These are phyloP conservation scores for Eidolon dupreanum DNA, from an alignment of 2,797 vertebrate genomes.

Conservation along the genomic window DNA sequence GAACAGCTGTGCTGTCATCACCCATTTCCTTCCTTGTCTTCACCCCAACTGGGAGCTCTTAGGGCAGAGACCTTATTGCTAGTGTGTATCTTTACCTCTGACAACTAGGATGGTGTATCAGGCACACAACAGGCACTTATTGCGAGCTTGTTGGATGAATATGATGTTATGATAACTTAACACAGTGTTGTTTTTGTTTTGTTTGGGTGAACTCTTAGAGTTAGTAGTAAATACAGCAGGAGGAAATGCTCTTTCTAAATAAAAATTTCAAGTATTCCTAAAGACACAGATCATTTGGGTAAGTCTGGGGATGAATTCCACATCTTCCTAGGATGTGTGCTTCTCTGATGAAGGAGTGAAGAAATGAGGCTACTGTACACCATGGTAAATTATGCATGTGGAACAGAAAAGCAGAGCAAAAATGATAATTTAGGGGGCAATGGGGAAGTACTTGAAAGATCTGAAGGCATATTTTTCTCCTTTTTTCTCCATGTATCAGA, in stretches of 20 bases:
- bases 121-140: not conserved
- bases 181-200: not conserved
- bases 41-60: not conserved
- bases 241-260: slow-evolving; percentile 31
- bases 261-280: not conserved
- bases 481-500: slow-evolving; percentile 60
- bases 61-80: not conserved
- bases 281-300: not conserved
- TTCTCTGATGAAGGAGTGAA: slow-evolving; percentile 54
- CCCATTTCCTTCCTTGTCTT: not conserved
- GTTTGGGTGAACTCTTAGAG: slow-evolving; percentile 29
- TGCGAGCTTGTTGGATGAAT: not conserved
- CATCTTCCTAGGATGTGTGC: not conserved
- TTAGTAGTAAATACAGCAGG: not conserved
- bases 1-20: not conserved
- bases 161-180: not conserved
- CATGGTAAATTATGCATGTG: slow-evolving; percentile 58
- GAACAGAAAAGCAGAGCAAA: slow-evolving; percentile 57
- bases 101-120: not conserved
- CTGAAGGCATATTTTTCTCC: slow-evolving; percentile 37
- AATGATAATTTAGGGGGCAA: slow-evolving; percentile 59
- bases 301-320: slow-evolving; percentile 32
- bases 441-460: slow-evolving; percentile 59
- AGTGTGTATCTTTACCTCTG: not conserved
- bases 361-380: slow-evolving; percentile 26